Evolutionary conservation across 2,888 invertebrate genomes (phyloP), one percentile per base, ranked within the genome.

Genomic region (Drosophila macrospina): DNA sequence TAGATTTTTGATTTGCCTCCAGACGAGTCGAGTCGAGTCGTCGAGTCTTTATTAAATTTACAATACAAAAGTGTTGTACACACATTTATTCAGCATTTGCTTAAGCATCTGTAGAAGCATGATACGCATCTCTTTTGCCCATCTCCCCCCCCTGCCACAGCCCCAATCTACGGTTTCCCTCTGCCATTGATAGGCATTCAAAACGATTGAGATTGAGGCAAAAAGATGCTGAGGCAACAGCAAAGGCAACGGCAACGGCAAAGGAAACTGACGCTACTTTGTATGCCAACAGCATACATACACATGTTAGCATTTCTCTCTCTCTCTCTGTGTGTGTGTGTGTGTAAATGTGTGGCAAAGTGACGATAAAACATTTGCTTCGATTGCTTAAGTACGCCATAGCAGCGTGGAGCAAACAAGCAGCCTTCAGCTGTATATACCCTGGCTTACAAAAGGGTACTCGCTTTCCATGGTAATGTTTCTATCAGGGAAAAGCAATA

Each of bases 311-410:
- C 28, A 39, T 26, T n/a, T 44, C 10, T 36, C 8, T 56, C 7
- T 15, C 30, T 36, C 4, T 37, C 34, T 41, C 26, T 26, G 11
- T 24, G 13, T 51, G 4, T 16, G n/a, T 32, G 20, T 34, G 51
- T 67, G 70, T 64, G 78, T 66, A 47, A 69, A 69, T 67, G 72
- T 75, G 72, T 75, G 77, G 72, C 59, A 82, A 82, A 85, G 83
- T 86, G 82, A 73, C 83, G 82, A 83, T 83, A 85, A 83, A 83
- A 83, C 82, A 83, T 85, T 83, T 86, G 82, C 86, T 78, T 66
- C 83, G 80, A 83, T 83, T 83, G 80, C 83, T 75, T 83, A 80
- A 83, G 82, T 86, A 82, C 80, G 83, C 86, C 86, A 80, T 74
- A 5, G 28, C 44, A 32, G 24, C 24, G n/a, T n/a, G 42, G 24